Evolutionary conservation across 2,888 invertebrate species (phyloP), one percentile per base, ranked within the genome.

Genomic region (Microctonus aethiopoides): DNA sequence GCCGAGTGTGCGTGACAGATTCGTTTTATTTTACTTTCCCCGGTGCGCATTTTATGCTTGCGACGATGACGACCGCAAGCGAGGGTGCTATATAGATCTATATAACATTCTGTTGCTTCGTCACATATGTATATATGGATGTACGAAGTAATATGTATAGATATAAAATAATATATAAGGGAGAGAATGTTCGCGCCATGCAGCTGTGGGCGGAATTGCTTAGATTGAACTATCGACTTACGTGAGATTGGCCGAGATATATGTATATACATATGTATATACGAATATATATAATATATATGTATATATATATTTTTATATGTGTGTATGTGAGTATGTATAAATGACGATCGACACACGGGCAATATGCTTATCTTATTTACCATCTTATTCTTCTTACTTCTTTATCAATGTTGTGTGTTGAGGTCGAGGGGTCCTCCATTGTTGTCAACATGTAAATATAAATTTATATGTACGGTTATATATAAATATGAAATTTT

Each of bases 211-310:
- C 52, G 69, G 69, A 69, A 65, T 69, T 65, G 59, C 64, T 64
- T 52, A 64, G 69, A 69, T 69, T 69, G 69, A 69, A 69, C 64
- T 69, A 64, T 69, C 64, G 69, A 69, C 69, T 65, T 69, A 69
- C 64, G 59, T 59, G 46, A 46, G 64, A 69, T 69, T 69, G 69
- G 59, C 26, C 52, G 60, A 64, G 64, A 69, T 69, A 69, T 26
- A 32, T 34, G 41, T 32, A 41, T 20, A 34, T 24, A 11, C 24
- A n/a, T 56, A 56, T 54, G 6, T 16, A 51, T 16, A 9, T 16
- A 51, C 13, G 16, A 56, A 11, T 22, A 24, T 20, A 16, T 26
- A 62, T 29, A 20, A 11, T 29, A 32, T 63, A 26, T 63, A 29
- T 52, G 20, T 36, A 24, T 22, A 52, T 24, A n/a, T n/a, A n/a